Evolutionary conservation across 1,140 invertebrate genomes (phyloP).

Genomic region (Hyles vespertilio): DNA sequence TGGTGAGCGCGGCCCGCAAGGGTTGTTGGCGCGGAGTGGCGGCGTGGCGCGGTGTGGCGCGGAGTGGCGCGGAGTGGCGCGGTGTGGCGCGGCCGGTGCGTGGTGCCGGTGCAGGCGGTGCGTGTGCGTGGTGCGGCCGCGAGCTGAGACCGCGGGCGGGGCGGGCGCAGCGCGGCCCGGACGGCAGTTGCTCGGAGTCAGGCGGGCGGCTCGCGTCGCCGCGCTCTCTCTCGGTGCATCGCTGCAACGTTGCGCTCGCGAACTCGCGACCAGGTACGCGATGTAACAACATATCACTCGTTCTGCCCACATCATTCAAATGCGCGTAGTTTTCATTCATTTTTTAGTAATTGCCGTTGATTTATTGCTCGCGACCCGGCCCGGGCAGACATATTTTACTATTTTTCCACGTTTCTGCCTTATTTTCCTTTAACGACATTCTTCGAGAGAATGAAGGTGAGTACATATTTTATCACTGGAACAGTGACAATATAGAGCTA

Average conservation of each 20-base stretch:
- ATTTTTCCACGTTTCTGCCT: neutral
- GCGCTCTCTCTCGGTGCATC: constrained; percentile 34
- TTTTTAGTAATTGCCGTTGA: constrained; percentile 14
- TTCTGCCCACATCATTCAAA: constrained; percentile 31
- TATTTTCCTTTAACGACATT: neutral
- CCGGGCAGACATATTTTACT: constrained; percentile 7
- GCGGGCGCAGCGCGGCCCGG: constrained; percentile 49
- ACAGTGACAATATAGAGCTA: too few species aligned
- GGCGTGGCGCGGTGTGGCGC: constrained; percentile 13
- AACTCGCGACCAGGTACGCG: constrained; percentile 44
- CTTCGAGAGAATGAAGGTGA: neutral
- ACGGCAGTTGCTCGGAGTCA: constrained; percentile 64
- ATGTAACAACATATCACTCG: constrained; percentile 27
- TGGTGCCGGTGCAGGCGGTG: constrained; percentile 39
- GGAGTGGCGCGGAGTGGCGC: constrained; percentile 26
- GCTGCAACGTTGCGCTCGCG: constrained; percentile 44
- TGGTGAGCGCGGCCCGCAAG: constrained; percentile 15
- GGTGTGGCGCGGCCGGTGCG: constrained; percentile 26
- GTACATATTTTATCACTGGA: neutral
- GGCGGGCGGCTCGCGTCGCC: constrained; percentile 59
- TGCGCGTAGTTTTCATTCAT: constrained; percentile 58
- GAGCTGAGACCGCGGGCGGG: constrained; percentile 30
- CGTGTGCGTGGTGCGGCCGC: constrained; percentile 47
- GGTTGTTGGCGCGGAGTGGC: constrained; percentile 7
- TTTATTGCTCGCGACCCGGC: constrained; percentile 25